Conservation (phyloP, 1,140 invertebrate genomes). For the Caenorhabditis latens region DNA sequence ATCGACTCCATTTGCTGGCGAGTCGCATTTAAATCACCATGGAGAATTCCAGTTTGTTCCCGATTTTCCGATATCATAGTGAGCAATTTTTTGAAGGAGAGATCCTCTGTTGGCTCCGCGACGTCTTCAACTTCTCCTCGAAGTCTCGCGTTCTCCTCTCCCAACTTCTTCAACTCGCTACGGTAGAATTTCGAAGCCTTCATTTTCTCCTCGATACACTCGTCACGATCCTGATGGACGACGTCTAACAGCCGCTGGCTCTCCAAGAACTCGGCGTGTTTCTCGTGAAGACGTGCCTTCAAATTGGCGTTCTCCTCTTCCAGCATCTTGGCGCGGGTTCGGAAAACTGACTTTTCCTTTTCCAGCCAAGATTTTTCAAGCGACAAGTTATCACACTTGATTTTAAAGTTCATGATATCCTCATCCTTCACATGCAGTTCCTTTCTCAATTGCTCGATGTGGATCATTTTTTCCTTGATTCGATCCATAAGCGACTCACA, state of each 20-base stretch:
- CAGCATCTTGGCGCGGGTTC: neutral
- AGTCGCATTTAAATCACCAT: neutral
- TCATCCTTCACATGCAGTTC: neutral
- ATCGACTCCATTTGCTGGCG: neutral
- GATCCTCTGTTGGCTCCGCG: neutral
- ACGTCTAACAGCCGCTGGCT: slow-evolving; percentile 3
- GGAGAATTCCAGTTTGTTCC: neutral
- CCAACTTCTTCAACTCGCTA: neutral
- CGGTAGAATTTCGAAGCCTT: neutral
- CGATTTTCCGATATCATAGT: neutral
- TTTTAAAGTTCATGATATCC: neutral
- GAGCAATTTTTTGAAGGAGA: neutral
- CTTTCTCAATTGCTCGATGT: neutral
- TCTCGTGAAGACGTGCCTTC: neutral
- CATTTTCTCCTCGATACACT: slow-evolving; percentile 13
- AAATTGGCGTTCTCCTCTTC: neutral
- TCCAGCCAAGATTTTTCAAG: neutral
- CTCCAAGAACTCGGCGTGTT: neutral
- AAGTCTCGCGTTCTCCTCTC: neutral
- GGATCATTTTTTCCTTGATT: neutral
- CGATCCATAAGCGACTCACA: neutral
- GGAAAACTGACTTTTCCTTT: neutral
- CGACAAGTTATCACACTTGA: neutral
- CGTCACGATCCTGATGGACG: neutral
- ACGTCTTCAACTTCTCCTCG: neutral